These are phyloP conservation scores for Ennomos erosarius DNA, from an alignment of 2,888 invertebrate genomes.

Conservation along the genomic window DNA sequence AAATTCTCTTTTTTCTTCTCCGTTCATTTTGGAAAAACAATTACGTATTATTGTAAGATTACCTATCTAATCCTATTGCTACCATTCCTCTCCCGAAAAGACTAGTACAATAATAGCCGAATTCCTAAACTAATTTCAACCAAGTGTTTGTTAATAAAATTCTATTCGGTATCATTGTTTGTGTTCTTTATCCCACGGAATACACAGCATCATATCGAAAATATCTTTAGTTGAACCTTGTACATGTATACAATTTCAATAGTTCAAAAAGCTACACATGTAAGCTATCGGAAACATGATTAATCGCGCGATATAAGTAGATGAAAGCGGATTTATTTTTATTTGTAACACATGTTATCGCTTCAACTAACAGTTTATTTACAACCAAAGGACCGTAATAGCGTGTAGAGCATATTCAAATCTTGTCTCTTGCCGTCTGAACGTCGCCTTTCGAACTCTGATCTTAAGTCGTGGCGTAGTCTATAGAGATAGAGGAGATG, in stretches of 20 bases:
- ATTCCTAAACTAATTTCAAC: no score
- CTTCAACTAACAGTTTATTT: conserved; percentile 48
- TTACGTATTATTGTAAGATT: no score
- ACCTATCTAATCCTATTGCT: no score
- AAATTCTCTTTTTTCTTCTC: no score
- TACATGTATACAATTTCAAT: conserved; percentile 7
- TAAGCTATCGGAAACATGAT: conserved; percentile 39
- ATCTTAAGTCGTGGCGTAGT: conserved; percentile 51
- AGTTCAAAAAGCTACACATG: conserved; percentile 37
- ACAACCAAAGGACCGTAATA: conserved; percentile 40
- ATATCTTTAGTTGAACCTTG: background rate
- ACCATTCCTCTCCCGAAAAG: no score
- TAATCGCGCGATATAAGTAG: conserved; percentile 35
- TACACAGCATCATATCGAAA: background rate
- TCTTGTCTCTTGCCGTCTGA: conserved; percentile 37
- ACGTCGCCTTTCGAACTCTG: conserved; percentile 37
- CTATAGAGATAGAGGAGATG: background rate
- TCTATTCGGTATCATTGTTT: background rate
- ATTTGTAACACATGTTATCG: conserved; percentile 44
- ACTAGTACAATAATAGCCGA: no score
- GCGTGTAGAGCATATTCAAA: conserved; percentile 42
- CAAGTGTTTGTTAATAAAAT: no score
- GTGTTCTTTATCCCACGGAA: conserved; percentile 8
- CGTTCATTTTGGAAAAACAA: no score
- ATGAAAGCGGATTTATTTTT: conserved; percentile 43